Base-by-base conservation (phyloP, 2,888 invertebrate species). In the Eupelmus urozonus region DNA sequence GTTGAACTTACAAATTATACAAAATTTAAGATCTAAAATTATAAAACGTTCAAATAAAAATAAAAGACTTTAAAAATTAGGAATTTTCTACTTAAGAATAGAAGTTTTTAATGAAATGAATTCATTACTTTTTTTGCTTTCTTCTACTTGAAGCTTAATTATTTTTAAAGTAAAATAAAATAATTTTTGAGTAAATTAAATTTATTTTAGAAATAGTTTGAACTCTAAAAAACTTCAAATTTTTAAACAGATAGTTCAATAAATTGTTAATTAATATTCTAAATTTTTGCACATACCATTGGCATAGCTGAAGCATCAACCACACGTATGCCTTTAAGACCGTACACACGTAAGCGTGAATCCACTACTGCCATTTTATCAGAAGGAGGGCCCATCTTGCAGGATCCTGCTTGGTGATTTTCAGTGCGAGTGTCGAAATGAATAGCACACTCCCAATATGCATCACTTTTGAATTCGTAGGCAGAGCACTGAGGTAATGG, bases 331-430 rank as follows among this genome's bases (percentile, higher is more conserved):
- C 93, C 93, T 79, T 91, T 85, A 18, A 94, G 89, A 0, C 94
- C 94, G 81, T 93, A 90, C 0, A 94, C 93, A 81, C 88, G 91
- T 1, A 96, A 90, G 86, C 93, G 91, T 80, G 93, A 91, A 87
- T 95, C 93, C 0, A 96, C 95, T 0, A 96, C 96, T 0, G 95
- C 94, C 91, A 93, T 90, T 0, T 92, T 92, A 87, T 96, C 95
- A 0, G 91, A 89, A 0, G 86, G 83, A 0, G 95, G 93, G 0
- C 96, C 96, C 95, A 96, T 96, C 91, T 95, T 95, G 86, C 94
- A 94, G 0, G 94, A 93, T 11, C 96, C 96, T 0, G 93, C 93
- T 88, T 96, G 96, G 87, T 96, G 96, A 88, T 96, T 96, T 89
- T 96, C 95, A 0, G 95, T 94, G 0, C 94, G 94, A 0, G 95